Percentiles rank a stretch among this genome's conserved stretches.
Evolutionary conservation across 2,888 invertebrate genomes (phyloP).

Genomic region (Eugnorisma glareosa): DNA sequence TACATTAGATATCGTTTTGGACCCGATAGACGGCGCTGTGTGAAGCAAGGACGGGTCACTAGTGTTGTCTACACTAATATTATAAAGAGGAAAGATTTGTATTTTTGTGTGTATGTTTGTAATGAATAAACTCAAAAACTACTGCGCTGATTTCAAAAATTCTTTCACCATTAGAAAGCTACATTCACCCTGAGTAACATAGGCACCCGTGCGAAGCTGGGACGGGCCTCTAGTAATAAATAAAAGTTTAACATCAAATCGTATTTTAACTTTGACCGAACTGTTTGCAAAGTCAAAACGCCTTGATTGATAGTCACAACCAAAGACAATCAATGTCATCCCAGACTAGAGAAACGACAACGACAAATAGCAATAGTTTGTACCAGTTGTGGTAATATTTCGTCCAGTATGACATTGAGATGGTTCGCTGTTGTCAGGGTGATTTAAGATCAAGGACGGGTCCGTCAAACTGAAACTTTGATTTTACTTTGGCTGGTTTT

Average conservation of each 20-base stretch:
- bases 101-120: too few relatives aligned
- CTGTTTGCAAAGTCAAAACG: conserved; percentile 31
- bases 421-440: not conserved
- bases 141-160: too few relatives aligned
- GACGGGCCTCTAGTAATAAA: not conserved
- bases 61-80: too few relatives aligned
- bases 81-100: too few relatives aligned
- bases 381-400: conserved; percentile 12
- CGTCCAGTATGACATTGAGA: conserved; percentile 20
- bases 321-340: conserved; percentile 21
- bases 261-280: not conserved
- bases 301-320: conserved; percentile 26
- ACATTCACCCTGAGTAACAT: too few relatives aligned
- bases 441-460: conserved; percentile 23
- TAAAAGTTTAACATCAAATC: not conserved
- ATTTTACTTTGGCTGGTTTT: not conserved
- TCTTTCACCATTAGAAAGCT: too few relatives aligned
- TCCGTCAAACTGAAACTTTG: conserved; percentile 3
- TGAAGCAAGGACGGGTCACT: too few relatives aligned
- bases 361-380: conserved; percentile 26
- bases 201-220: too few relatives aligned
- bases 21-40: too few relatives aligned
- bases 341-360: conserved; percentile 6
- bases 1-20: too few relatives aligned
- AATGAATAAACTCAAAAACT: too few relatives aligned